A percentile compares a stretch with the other conserved stretches of the same genome.
phyloP scores from a whole-genome alignment of 2,888 invertebrate species.

The Neoascia interrupta region DNA sequence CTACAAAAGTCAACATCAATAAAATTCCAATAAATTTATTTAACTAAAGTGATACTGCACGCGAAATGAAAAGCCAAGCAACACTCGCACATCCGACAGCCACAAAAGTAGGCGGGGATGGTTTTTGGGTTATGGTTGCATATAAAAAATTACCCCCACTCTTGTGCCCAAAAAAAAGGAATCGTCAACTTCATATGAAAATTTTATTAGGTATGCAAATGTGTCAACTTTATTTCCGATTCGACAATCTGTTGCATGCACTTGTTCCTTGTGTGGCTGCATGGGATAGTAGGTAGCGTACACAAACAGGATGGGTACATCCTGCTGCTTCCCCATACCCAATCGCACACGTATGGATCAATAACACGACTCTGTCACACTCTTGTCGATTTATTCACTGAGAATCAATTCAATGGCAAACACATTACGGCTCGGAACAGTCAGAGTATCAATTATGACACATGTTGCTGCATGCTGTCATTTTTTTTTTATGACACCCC shows the following conservation, averaged over 20 bases:
- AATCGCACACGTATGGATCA: slow-evolving; percentile 35
- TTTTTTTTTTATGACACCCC: slow-evolving; percentile 53
- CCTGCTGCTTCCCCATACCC: slow-evolving; percentile 1
- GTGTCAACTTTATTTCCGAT: slow-evolving; percentile 78
- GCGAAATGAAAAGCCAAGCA: slow-evolving; percentile 32
- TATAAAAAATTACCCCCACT: slow-evolving; percentile 27
- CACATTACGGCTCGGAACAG: slow-evolving; percentile 59
- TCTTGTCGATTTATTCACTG: slow-evolving; percentile 64
- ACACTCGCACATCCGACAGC: slow-evolving; percentile 15
- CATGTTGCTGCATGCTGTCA: slow-evolving; percentile 66
- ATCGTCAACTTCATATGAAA: slow-evolving; percentile 70
- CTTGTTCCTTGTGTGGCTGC: slow-evolving; percentile 34
- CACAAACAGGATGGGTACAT: not conserved
- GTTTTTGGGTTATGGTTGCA: too few relatives aligned
- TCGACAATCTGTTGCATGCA: slow-evolving; percentile 74
- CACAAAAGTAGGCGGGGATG: slow-evolving; percentile 21
- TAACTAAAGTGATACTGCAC: slow-evolving; percentile 65
- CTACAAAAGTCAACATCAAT: slow-evolving; percentile 61
- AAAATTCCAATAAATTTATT: slow-evolving; percentile 68
- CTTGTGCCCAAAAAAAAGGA: slow-evolving; percentile 8
- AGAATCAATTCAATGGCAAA: slow-evolving; percentile 50
- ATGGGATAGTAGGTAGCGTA: too few relatives aligned
- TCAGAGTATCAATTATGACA: slow-evolving; percentile 63
- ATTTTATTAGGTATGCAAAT: slow-evolving; percentile 78
- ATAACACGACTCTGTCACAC: slow-evolving; percentile 45